Evolutionary conservation across 30 jellyfish, hydroid and myxozoan genomes (phyloP), one percentile per base, ranked within the genome.

Genomic region (Nemopilema nomurai): DNA sequence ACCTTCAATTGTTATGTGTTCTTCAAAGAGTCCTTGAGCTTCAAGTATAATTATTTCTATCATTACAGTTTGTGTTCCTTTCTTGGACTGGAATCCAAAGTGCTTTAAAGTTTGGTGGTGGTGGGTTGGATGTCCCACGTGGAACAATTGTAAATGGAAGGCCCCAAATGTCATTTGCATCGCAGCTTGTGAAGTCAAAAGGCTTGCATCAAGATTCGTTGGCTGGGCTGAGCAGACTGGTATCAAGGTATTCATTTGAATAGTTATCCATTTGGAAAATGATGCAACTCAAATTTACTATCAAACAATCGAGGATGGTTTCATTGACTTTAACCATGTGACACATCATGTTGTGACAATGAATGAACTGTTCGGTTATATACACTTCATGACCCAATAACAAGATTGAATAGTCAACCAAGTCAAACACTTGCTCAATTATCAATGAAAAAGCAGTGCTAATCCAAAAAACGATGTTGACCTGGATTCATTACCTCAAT

Each of bases 151-250:
- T 26, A 69, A 83, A 49, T 69, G 90, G 79, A 69, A 33, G 21
- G 89, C 52, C 8, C 91, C 91, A 1, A 83, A 83, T 51, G 8
- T 83, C 25, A 33, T 83, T 31, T 83, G 92, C 51, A 70, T 83
- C 41, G 92, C 92, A 71, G 92, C 62, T 18, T 83, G 92, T 70
- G 92, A 83, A 64, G 50, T 70, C 3, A 83, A 29, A 71, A 83
- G 70, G 62, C 33, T 76, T 21, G 72, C 73, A 1, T 28, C 27
- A 18, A 83, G 70, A 28, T 70, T 83, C 73, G 92, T 65, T 27
- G 77, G 81, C 18, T 69, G 88, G 79, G 77, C 84, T 18, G 78
- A 69, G 51, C 92, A 83, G 49, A 51, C 72, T 28, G 92, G 92
- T 7, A 19, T 83, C 62, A 69, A 70, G 89, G 92, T 83, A 50